Base-by-base conservation (phyloP, 2,888 invertebrate genomes). In the Andrena minutula region DNA sequence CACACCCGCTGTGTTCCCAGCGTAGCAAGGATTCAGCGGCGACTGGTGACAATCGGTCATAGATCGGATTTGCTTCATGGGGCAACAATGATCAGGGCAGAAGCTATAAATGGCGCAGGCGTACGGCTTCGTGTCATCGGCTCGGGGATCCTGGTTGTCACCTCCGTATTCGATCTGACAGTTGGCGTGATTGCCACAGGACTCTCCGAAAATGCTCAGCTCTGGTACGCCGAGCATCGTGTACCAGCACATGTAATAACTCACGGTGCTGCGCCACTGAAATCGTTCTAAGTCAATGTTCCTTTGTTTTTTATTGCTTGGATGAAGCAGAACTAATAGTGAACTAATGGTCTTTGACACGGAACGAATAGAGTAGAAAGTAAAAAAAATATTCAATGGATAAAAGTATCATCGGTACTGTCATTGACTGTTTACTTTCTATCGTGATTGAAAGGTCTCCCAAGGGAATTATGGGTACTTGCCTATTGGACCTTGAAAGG, bases 231-330 rank as follows among this genome's bases (percentile, higher is more conserved):
- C 94, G 65, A 94, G 92, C 95, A 96, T 95, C 20, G 96, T 95
- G 90, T 95, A 96, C 95, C 95, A 96, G 88, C 96, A 96, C 96
- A 96, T 96, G 92, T 95, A 96, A 92, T 96, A 96, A 86, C 95
- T 95, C 0, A 96, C 96, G 0, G 96, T 94, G 0, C 95, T 94
- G 56, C 95, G 94, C 96, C 96, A 96, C 89, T 95, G 95, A 90
- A 95, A 96, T 73, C 95, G 94, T 89, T 96, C 96, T 92, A 79
- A 60, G 2, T 20, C 32, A 26, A 10, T 28, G 41, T 41, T 1
- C 41, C 12, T 41, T 16, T 41, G 41, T 41, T 41, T 41, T 41
- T 41, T 16, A 41, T 41, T 5, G 5, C 16, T 4, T 41, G 4
- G 16, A 41, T 5, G 41, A 12, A 41, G 4, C 41, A 5, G 41